Percentiles rank a stretch among this genome's conserved stretches.
phyloP scores from a whole-genome alignment of 2,113 vertebrate genomes.

The Dipodomys merriami region DNA sequence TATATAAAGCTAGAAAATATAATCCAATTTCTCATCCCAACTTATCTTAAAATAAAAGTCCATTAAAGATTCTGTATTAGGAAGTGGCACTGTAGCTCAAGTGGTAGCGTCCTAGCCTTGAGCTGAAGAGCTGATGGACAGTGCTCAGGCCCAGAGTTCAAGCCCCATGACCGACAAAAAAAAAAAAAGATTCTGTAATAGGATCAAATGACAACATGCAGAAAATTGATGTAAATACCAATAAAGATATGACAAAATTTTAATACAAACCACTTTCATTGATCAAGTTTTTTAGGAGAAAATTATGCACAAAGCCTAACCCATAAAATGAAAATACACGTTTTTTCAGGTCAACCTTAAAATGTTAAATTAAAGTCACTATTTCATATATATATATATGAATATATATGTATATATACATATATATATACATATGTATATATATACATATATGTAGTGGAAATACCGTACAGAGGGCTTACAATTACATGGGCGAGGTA shows the following conservation, averaged over 20 bases:
- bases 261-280: conserved; percentile 53
- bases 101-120: too few relatives aligned
- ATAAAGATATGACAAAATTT: background rate
- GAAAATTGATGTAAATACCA: conserved; percentile 51
- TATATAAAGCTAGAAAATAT: background rate
- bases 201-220: conserved; percentile 39
- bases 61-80: conserved; percentile 36
- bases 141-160: too few relatives aligned
- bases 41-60: background rate
- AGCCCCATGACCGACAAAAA: too few relatives aligned
- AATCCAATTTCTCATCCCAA: conserved; percentile 1
- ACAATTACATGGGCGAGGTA: too few relatives aligned
- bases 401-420: too few relatives aligned
- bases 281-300: conserved; percentile 60
- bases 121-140: too few relatives aligned
- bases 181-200: conserved; percentile 1
- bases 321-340: conserved; percentile 38
- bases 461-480: too few relatives aligned
- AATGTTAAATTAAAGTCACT: conserved; percentile 44
- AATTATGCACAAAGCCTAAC: conserved; percentile 43
- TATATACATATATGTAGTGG: too few relatives aligned
- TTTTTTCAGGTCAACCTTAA: conserved; percentile 50
- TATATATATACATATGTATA: too few relatives aligned
- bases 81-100: background rate
- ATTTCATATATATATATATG: background rate